phyloP scores from a whole-genome alignment of 2,797 vertebrate species.

The Muscicapa comitata region DNA sequence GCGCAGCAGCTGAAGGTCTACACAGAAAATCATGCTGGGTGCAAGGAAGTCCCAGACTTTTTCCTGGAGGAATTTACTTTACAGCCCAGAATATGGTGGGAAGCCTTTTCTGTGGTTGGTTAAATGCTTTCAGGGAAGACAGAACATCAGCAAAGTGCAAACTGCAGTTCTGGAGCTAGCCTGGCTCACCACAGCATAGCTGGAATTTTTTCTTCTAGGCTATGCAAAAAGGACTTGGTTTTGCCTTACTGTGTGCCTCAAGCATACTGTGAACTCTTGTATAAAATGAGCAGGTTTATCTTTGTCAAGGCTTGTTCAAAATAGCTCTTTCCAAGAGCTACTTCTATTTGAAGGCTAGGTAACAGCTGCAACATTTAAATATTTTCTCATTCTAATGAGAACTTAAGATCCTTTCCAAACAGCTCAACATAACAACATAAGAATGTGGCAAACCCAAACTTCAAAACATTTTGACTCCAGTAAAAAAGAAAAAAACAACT shows the following conservation, averaged over 20 bases:
- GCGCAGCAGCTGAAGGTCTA: not conserved
- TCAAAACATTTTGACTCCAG: slow-evolving; percentile 7
- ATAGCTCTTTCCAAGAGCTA: not conserved
- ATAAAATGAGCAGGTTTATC: not conserved
- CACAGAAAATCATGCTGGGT: not conserved
- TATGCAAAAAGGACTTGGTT: not conserved
- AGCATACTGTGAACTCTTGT: not conserved
- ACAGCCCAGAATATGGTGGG: not conserved
- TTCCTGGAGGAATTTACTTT: not conserved
- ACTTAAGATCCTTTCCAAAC: slow-evolving; percentile 17
- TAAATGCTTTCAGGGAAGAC: not conserved
- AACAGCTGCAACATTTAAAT: slow-evolving; percentile 37
- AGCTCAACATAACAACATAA: not conserved
- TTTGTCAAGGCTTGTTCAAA: slow-evolving; percentile 38
- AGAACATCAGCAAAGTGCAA: not conserved
- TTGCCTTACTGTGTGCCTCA: not conserved
- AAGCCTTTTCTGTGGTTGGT: not conserved
- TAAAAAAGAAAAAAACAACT: not conserved
- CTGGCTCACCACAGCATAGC: not conserved
- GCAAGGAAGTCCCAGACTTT: not conserved
- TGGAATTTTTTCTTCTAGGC: not conserved
- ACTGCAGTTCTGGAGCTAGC: not conserved
- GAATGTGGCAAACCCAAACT: not conserved
- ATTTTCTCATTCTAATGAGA: slow-evolving; percentile 43
- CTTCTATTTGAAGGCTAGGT: not conserved